phyloP scores from a whole-genome alignment of 1,140 invertebrate species.

The Trachymyrmex septentrionalis region DNA sequence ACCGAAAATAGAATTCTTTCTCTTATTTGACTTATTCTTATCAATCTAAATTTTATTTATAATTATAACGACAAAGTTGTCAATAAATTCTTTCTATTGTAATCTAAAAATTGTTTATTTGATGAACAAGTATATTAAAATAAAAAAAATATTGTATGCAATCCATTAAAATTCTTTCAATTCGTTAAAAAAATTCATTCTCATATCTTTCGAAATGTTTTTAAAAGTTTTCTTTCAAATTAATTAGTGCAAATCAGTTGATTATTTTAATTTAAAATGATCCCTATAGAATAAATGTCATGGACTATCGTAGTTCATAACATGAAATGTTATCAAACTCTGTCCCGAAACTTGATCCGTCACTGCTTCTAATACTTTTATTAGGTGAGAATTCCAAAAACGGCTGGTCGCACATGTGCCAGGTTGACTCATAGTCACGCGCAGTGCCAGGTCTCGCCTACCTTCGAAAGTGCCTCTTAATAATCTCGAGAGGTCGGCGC shows the following conservation, averaged over 20 bases:
- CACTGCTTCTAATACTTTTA: slow-evolving; percentile 39
- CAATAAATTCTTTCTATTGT: not conserved
- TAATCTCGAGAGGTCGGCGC: slow-evolving; percentile 52
- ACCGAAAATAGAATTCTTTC: no score
- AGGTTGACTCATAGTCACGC: slow-evolving; percentile 43
- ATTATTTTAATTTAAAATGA: slow-evolving; percentile 12
- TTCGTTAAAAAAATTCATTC: not conserved
- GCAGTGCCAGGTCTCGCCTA: slow-evolving; percentile 20
- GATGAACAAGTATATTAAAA: not conserved
- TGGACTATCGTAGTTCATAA: not conserved
- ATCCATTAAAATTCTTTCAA: no score
- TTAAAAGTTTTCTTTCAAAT: not conserved
- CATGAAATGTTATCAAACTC: not conserved
- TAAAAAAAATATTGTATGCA: not conserved
- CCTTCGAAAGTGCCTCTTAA: slow-evolving; percentile 59
- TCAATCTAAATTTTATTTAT: no score
- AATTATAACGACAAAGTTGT: not conserved
- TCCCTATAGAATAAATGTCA: not conserved
- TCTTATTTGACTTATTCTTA: no score
- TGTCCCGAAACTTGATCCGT: slow-evolving; percentile 9
- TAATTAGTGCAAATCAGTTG: not conserved
- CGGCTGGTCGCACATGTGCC: slow-evolving; percentile 21
- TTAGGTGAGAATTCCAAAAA: slow-evolving; percentile 55
- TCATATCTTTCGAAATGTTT: not conserved
- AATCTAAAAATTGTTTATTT: not conserved